These are phyloP conservation scores for Sphaerophoria rueppellii DNA, from an alignment of 2,888 invertebrate genomes.

Conservation along the genomic window DNA sequence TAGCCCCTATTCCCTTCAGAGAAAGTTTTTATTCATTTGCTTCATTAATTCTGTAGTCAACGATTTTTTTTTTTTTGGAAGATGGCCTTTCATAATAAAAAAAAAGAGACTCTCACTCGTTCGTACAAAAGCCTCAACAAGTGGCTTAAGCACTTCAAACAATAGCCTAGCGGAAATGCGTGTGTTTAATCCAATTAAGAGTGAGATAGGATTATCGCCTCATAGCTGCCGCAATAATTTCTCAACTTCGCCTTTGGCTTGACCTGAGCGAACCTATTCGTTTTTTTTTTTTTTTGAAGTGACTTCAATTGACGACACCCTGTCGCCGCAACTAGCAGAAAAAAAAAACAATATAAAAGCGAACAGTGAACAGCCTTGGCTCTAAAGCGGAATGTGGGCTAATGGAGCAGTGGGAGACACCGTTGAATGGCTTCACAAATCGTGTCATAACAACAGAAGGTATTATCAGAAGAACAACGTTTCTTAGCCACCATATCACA, in stretches of 20 bases:
- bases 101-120: not conserved
- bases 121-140: conserved; percentile 51
- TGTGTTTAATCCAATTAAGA: conserved; percentile 70
- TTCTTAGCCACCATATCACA: conserved; percentile 22
- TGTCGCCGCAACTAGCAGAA: conserved; percentile 8
- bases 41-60: conserved; percentile 42
- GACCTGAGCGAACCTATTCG: not conserved
- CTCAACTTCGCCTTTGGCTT: conserved; percentile 19
- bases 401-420: conserved; percentile 45
- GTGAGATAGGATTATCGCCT: conserved; percentile 66
- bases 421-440: conserved; percentile 68
- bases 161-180: conserved; percentile 59
- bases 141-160: conserved; percentile 52
- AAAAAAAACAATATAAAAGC: not conserved
- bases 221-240: conserved; percentile 46
- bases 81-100: not conserved
- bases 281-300: not conserved
- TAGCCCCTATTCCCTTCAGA: too few relatives aligned
- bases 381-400: conserved; percentile 48
- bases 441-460: conserved; percentile 60
- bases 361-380: conserved; percentile 55
- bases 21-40: conserved; percentile 8
- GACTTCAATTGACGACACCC: conserved; percentile 1
- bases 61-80: conserved; percentile 21
- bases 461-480: conserved; percentile 41